Evolutionary conservation across 2,113 vertebrate genomes (phyloP), one percentile per base, ranked within the genome.

Genomic region (Benitochromis conjunctus): DNA sequence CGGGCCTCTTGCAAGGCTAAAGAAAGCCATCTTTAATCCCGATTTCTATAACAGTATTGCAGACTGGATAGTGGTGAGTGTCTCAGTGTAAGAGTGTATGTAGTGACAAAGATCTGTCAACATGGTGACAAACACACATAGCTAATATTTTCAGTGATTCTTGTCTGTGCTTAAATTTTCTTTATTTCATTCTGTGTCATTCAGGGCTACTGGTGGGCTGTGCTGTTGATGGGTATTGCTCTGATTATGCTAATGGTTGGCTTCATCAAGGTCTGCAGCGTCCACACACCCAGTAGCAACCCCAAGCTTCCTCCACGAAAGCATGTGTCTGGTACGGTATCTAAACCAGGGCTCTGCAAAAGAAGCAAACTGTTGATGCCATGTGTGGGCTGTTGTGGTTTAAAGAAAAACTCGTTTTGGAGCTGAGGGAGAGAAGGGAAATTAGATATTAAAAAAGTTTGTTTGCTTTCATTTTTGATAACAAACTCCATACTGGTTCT

Each of bases 161-260:
- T 53, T 19, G 1, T 9, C 19, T 60, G 21, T 53, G 46, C 86
- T 64, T 81, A 26, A 5, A 48, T 41, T n/a, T 36, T 14, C 5
- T 51, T 71, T 48, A 21, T 26, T 78, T 11, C 53, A 7, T 81
- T 51, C 36, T 81, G 1, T 88, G 62, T 90, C 85, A 86, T 95
- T n/a, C 91, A 99, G 99, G 97, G 88, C 79, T 96, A 99, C 54
- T 99, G 99, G 99, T 99, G 99, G 99, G 99, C 99, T 26, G 98
- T 99, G 55, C 94, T 98, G 82, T 96, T 99, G 86, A 99, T 99
- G 98, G 98, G 98, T 85, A 97, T 99, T 69, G 98, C 98, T 82
- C 96, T 99, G 83, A 99, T 99, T 91, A 98, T 99, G 98, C 89
- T 99, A 86, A 99, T 99, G 99, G 98, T 98, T 80, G 98, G 98